Percentiles rank a stretch among this genome's conserved stretches.
Conservation (phyloP, 2,797 vertebrate genomes). For the Streptopelia turtur region DNA sequence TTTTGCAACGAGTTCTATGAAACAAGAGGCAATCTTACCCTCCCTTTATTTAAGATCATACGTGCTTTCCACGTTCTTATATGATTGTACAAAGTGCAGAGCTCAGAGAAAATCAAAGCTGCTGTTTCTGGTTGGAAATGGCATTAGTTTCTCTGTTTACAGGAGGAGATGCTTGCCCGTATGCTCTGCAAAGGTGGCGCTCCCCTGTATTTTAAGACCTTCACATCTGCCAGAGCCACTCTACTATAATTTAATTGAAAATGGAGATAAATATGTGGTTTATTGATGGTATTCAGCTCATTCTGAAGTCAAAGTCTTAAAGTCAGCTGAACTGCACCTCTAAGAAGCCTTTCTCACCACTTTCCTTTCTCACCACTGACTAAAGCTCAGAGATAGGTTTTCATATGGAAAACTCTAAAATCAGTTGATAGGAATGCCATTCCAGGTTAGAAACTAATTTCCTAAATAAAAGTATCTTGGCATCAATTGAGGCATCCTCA, state of each 20-base stretch:
- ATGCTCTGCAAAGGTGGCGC: neutral
- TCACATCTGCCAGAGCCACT: neutral
- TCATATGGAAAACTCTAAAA: neutral
- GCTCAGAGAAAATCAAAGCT: neutral
- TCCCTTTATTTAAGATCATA: neutral
- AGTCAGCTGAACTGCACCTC: neutral
- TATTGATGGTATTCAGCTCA: neutral
- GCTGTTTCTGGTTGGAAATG: neutral
- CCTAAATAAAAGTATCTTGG: neutral
- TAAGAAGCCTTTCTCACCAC: neutral
- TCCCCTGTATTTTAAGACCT: neutral
- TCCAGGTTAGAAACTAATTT: neutral
- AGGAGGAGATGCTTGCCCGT: neutral
- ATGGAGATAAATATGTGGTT: neutral
- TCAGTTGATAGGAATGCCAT: neutral
- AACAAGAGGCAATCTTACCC: neutral
- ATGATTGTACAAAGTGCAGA: neutral
- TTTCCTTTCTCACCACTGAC: neutral
- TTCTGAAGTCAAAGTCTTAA: neutral
- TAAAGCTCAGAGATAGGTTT: neutral
- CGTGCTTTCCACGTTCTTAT: neutral
- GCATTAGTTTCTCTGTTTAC: neutral
- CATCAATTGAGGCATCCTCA: accelerated
- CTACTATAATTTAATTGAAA: neutral
- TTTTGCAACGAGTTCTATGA: neutral